Evolutionary conservation across 2,113 vertebrate species (phyloP), one percentile per base, ranked within the genome.

Genomic region (Nothoprocta perdicaria): DNA sequence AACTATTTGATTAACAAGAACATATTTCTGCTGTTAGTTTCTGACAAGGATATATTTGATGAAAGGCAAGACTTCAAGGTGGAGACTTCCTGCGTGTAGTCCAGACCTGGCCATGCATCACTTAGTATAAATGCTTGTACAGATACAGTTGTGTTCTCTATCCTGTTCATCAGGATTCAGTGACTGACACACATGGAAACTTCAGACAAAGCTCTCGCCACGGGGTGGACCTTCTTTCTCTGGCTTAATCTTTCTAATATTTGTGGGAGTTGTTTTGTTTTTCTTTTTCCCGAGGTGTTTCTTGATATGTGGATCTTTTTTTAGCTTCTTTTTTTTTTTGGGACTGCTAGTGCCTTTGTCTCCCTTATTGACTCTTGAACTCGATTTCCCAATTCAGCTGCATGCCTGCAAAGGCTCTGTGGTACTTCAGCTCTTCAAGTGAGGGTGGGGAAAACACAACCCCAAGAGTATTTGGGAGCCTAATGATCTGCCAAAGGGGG

Each of bases 161-260:
- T 57, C 29, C 29, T 57, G 27, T 72, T 61, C 18, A 5, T 27
- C 1, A 2, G 3, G 16, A 66, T 76, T 45, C 41, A 27, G 35
- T 40, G 58, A 1, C 10, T 82, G 85, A 46, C 45, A 6, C 0
- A 0, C 15, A 48, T 77, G 81, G 78, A 77, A 77, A 68, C 1
- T 1, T 63, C 40, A 78, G 63, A 53, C 10, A 67, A 45, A 45
- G 16, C 53, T 80, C 8, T 68, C 13, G 13, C 27, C 82, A 19
- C 31, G 43, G 10, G 52, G 12, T 63, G 29, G 86, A 10, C 3
- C 66, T 52, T 52, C 46, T 55, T 38, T 43, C 78, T 48, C 57
- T 48, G 12, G 11, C 57, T 68, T 85, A 58, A 68, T 65, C 43
- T 74, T 84, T 31, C 14, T 87, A 17, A 24, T 83, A 45, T 46